A percentile compares a stretch with the other conserved stretches of the same genome.
Evolutionary conservation across 1,140 invertebrate species (phyloP).

Genomic region (Drosophila simulans): DNA sequence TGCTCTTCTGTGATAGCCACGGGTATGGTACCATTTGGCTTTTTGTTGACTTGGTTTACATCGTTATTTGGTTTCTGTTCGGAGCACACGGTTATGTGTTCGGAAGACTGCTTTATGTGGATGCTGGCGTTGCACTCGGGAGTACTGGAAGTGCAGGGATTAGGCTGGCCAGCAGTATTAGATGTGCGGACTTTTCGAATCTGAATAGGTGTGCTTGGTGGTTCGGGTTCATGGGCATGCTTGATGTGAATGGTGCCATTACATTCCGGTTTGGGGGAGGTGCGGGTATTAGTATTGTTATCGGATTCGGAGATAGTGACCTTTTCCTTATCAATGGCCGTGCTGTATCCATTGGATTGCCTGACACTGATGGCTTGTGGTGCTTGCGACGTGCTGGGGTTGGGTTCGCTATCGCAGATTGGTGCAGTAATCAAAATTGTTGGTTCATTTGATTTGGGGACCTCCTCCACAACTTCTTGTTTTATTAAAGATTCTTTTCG

Average conservation of each 20-base stretch:
- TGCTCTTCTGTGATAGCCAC: background rate
- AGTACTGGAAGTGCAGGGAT: background rate
- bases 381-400: slow-evolving; percentile 21
- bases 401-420: slow-evolving; percentile 16
- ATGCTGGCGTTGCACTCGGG: slow-evolving; percentile 10
- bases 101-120: slow-evolving; percentile 18
- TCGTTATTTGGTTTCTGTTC: slow-evolving; percentile 8
- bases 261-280: slow-evolving; percentile 7
- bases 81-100: background rate
- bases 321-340: slow-evolving; percentile 4
- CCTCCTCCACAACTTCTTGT: background rate
- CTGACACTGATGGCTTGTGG: background rate
- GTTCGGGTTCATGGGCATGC: slow-evolving; percentile 2
- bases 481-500: slow-evolving; percentile 42
- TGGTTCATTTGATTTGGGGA: slow-evolving; percentile 4
- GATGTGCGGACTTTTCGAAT: background rate
- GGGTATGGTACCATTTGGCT: background rate
- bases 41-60: slow-evolving; percentile 8
- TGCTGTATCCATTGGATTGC: slow-evolving; percentile 15
- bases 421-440: background rate
- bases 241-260: slow-evolving; percentile 20
- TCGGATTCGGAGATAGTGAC: background rate
- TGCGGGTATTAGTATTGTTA: slow-evolving; percentile 5
- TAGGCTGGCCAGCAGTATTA: slow-evolving; percentile 1
- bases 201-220: slow-evolving; percentile 1